Evolutionary conservation across 2,888 invertebrate species (phyloP).

Genomic region (Drosophila hamatofila): DNA sequence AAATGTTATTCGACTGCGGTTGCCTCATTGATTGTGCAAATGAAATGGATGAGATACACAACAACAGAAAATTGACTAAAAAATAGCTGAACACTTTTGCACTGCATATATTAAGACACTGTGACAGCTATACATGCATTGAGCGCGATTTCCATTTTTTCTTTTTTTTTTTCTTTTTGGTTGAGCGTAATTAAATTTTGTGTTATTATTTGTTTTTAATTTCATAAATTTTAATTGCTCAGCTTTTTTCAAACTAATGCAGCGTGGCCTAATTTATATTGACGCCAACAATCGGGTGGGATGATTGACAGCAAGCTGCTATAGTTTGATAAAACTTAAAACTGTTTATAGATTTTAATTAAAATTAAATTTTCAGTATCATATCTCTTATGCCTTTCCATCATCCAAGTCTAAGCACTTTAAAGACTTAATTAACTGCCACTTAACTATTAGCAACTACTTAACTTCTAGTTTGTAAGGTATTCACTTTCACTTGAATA

Average conservation of each 20-base stretch:
- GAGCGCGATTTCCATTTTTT: background rate
- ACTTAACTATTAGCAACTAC: no score
- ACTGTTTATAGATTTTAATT: background rate
- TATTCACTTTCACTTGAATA: background rate
- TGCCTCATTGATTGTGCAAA: conserved; percentile 63
- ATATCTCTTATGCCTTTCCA: background rate
- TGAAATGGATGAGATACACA: conserved; percentile 34
- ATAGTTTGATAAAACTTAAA: background rate
- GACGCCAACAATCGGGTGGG: background rate
- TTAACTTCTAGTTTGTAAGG: background rate
- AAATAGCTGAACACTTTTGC: conserved; percentile 29
- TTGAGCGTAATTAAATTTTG: conserved; percentile 55
- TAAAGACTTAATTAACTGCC: background rate
- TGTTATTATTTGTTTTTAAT: conserved; percentile 71
- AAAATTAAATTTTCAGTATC: background rate
- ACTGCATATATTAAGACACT: conserved; percentile 14
- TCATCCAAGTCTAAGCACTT: background rate
- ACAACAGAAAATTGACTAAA: conserved; percentile 9
- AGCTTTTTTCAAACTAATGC: conserved; percentile 1
- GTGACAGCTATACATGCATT: background rate
- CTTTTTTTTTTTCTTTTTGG: background rate
- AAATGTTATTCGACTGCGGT: conserved; percentile 60
- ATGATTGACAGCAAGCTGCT: background rate
- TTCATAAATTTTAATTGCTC: conserved; percentile 62
- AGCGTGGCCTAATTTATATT: conserved; percentile 15